Base-by-base conservation (phyloP, 92 coral and sea anemone species). In the Porites lobata region DNA sequence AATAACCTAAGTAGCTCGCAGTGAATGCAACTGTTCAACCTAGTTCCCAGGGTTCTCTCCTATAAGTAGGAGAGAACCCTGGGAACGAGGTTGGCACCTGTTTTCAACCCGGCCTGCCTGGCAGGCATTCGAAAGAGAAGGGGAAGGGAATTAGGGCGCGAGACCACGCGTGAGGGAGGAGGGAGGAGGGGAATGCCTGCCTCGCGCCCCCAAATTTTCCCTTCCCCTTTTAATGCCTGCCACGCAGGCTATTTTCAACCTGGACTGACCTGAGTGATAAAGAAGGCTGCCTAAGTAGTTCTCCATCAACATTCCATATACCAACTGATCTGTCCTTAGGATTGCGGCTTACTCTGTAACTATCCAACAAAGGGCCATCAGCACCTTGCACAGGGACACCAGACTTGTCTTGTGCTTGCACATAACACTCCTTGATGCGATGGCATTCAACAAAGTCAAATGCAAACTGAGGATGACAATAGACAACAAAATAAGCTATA, bases 251-350 rank as follows among this genome's bases (percentile, higher is more conserved):
- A 52, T 5, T 18, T 5, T 18, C 4, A 13, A 12, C 72, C 7
- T 59, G 8, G 0, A 26, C 50, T 2, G 15, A 93, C 98, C 94
- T 95, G 69, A 93, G 88, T 17, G 92, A 88, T 6, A 95, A 81
- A 32, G 94, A 85, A 3, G 87, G 86, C 75, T 95, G 91, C 66
- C 91, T 71, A 17, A 95, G 91, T 11, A 95, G 71, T 91, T 95
- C 98, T 1, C 98, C 98, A 50, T 95, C 98, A 11, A 94, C 98
- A 76, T 95, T 95, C 98, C 98, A 95, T 52, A 86, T 77, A 21
- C 98, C 96, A 43, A 92, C 83, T 13, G 96, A 83, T 11, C 88
- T 92, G 56, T 91, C 88, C 82, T 86, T 90, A 19, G 71, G 54
- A 79, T 72, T 51, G 24, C 53, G 53, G 12, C 64, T 57, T 52